Evolutionary conservation across 2,888 invertebrate genomes (phyloP).

Genomic region (Alloscopus bannaensis): DNA sequence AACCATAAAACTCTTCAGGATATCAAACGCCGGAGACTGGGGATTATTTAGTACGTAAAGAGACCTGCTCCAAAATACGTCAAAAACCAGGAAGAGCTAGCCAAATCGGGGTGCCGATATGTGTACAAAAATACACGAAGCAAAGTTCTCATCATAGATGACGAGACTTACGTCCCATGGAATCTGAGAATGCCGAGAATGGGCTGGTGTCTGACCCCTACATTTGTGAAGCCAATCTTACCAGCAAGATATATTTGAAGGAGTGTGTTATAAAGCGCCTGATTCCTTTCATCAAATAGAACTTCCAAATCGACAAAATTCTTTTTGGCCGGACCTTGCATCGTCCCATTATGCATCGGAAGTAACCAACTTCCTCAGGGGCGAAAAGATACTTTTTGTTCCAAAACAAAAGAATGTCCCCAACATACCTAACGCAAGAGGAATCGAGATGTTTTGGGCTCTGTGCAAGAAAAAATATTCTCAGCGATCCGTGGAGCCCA

Average conservation of each 20-base stretch:
- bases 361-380: neutral
- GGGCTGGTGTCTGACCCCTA: constrained; percentile 51
- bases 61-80: constrained; percentile 42
- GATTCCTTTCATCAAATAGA: constrained; percentile 51
- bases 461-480: constrained; percentile 38
- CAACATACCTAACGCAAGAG: constrained; percentile 46
- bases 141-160: constrained; percentile 55
- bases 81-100: constrained; percentile 32
- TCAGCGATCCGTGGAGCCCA: constrained; percentile 23
- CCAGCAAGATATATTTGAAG: constrained; percentile 37
- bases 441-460: constrained; percentile 57
- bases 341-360: constrained; percentile 16
- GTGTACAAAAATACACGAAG: constrained; percentile 29
- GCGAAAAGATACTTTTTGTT: constrained; percentile 25
- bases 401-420: constrained; percentile 37
- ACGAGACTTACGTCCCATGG: constrained; percentile 44
- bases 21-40: constrained; percentile 26
- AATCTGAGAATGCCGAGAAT: constrained; percentile 43
- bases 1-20: neutral
- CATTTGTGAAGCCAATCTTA: constrained; percentile 31
- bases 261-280: constrained; percentile 41
- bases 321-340: constrained; percentile 57
- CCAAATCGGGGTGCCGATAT: constrained; percentile 21
- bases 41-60: constrained; percentile 41
- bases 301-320: no score